Conservation (phyloP, 2,113 vertebrate species). For the Peromyscus maniculatus region DNA sequence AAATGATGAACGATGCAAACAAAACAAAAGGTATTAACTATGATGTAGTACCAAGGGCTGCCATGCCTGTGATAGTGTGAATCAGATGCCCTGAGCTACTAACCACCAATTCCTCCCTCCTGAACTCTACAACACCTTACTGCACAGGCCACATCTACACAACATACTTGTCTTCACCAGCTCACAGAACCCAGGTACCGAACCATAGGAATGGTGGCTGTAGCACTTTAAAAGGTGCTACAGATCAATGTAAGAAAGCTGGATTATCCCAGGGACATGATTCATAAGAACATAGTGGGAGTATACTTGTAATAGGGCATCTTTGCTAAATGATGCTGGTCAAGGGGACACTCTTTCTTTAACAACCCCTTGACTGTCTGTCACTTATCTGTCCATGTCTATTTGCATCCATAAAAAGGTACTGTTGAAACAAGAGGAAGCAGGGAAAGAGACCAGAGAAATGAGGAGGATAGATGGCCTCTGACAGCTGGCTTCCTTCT, state of each 20-base stretch:
- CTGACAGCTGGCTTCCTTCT: background rate
- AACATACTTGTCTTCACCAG: background rate
- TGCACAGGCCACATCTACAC: background rate
- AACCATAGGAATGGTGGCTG: background rate
- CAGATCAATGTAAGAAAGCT: conserved; percentile 30
- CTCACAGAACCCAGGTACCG: background rate
- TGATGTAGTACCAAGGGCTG: background rate
- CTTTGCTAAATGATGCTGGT: conserved; percentile 2
- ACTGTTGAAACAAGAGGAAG: background rate
- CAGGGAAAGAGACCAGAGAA: background rate
- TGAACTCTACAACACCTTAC: background rate
- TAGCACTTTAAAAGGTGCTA: conserved; percentile 5
- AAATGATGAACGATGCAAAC: background rate
- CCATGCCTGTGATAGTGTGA: background rate
- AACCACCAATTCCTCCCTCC: background rate
- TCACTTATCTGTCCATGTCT: background rate
- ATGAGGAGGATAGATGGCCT: background rate
- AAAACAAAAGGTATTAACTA: background rate
- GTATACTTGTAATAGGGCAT: background rate
- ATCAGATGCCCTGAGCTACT: too few relatives aligned
- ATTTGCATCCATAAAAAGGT: background rate
- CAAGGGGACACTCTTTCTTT: background rate
- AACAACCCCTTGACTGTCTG: background rate
- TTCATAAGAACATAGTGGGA: background rate
- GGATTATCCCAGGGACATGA: conserved; percentile 1